Evolutionary conservation across 2,888 invertebrate genomes (phyloP).

Genomic region (Tubiluchus corallicola): DNA sequence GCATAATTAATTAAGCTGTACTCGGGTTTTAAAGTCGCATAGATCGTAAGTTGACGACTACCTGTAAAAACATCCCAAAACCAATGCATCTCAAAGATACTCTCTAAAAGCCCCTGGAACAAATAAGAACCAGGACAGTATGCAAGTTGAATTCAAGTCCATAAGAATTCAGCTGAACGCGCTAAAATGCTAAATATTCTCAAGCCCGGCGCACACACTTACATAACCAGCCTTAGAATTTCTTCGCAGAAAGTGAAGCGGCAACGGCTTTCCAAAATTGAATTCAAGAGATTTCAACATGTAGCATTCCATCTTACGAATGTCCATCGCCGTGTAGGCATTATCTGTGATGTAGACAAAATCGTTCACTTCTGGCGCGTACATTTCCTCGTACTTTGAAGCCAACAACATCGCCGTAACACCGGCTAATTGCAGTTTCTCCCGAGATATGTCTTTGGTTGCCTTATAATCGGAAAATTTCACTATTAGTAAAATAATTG

Average conservation of each 20-base stretch:
- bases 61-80: conserved; percentile 6
- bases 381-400: conserved; percentile 86
- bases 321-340: conserved; percentile 55
- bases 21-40: no score
- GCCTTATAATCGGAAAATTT: no score
- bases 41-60: no score
- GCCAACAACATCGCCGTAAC: conserved; percentile 75
- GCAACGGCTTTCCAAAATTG: conserved; percentile 62
- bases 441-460: conserved; percentile 40
- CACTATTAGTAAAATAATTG: no score
- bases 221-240: conserved; percentile 33
- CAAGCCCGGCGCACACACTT: conserved; percentile 23
- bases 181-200: conserved; percentile 7
- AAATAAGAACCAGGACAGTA: no score
- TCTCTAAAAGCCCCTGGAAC: conserved; percentile 4
- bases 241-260: conserved; percentile 70
- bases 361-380: conserved; percentile 63
- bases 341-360: conserved; percentile 80
- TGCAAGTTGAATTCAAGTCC: no score
- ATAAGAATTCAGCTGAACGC: not conserved
- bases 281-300: conserved; percentile 58
- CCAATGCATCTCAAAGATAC: not conserved
- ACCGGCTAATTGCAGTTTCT: conserved; percentile 66
- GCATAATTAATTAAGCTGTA: no score
- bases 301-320: conserved; percentile 59